Conservation (phyloP, 2,797 vertebrate species). For the Furcifer pardalis region DNA sequence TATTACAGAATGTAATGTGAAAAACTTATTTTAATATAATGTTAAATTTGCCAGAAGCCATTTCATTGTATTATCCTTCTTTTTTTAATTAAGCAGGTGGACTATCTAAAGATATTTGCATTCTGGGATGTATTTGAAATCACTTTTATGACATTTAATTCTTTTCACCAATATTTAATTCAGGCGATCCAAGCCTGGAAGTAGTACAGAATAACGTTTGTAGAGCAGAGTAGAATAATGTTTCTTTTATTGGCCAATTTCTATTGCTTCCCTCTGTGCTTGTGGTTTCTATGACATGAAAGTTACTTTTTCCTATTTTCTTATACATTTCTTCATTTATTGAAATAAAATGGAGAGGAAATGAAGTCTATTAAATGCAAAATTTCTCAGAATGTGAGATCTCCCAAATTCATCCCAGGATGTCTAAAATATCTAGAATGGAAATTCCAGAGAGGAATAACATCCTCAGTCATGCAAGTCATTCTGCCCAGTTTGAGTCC, state of each 20-base stretch:
- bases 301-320: background rate
- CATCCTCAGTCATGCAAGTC: background rate
- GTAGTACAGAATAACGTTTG: background rate
- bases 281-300: background rate
- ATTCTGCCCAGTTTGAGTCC: background rate
- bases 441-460: background rate
- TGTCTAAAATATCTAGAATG: background rate
- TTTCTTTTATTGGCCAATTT: background rate
- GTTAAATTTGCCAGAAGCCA: constrained; percentile 6
- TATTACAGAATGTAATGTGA: background rate
- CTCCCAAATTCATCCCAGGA: no score
- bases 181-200: no score
- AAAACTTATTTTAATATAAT: constrained; percentile 1
- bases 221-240: background rate
- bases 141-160: background rate
- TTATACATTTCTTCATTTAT: background rate
- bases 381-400: background rate
- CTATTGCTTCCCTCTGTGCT: background rate
- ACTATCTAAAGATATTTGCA: background rate
- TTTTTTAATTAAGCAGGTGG: background rate
- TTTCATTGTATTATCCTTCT: background rate
- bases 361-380: background rate
- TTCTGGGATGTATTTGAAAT: constrained; percentile 8
- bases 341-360: background rate
- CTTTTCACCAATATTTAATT: background rate